Base-by-base conservation (phyloP, 2,113 vertebrate genomes). In the Toxotes jaculatrix region DNA sequence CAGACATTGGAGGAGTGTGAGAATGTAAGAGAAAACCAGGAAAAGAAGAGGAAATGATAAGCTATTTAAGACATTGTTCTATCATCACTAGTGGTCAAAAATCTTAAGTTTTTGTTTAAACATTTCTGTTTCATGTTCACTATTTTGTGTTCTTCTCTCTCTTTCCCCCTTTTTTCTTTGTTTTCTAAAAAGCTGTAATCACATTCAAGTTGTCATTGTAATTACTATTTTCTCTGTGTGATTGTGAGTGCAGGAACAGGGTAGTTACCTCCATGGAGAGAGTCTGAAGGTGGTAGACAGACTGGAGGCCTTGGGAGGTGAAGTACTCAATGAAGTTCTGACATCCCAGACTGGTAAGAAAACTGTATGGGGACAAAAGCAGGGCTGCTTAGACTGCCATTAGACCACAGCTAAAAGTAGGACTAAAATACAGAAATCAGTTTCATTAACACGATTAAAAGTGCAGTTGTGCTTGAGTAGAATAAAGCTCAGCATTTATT, bases 261-360 rank as follows among this genome's bases (percentile, higher is more conserved):
- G 79, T 80, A 74, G 86, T 96, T 97, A 99, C 98, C 98, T 99
- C 98, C 90, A 99, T 96, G 49, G 97, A 96, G 75, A 99, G 96
- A 93, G 96, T 97, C 96, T 99, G 98, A 91, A 99, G 97, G 93
- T 99, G 98, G 94, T 99, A 99, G 89, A 99, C 89, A 89, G 95
- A 98, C 96, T 99, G 98, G 75, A 99, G 92, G 59, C 98, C 98
- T 92, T 99, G 98, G 74, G 97, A 97, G 73, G 97, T 97, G 96
- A 99, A 99, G 94, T 97, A 99, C 90, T 99, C 98, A 85, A 99
- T 97, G 96, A 98, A 98, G 97, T 98, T 99, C 86, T 98, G 97
- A 93, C 98, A 99, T 90, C 98, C 98, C 94, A 99, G 77, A 88
- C 97, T 97, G 94, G 97, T 98, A 89, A 99, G 94, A 94, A 99